Evolutionary conservation across 2,113 vertebrate species (phyloP), one percentile per base, ranked within the genome.

Genomic region (Saguinus midas): DNA sequence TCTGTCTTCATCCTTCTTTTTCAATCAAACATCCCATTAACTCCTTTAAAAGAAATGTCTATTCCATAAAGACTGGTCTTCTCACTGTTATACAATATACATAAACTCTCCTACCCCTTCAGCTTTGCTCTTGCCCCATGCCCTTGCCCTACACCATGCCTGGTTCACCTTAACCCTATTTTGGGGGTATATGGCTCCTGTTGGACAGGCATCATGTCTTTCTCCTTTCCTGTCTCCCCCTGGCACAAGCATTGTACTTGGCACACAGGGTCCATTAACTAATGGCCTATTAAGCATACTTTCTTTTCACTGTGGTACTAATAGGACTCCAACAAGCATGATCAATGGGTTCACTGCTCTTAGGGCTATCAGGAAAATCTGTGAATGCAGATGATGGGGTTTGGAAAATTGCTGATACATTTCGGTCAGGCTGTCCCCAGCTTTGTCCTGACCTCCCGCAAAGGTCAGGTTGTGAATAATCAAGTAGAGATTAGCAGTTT

Each of bases 401-500:
- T 90, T 80, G 79, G 92, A 83, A 97, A 95, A 91, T 21, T 93
- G 82, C 50, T 92, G 82, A 61, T 92, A 90, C 87, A 27, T 94
- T 96, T 96, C 0, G 12, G 87, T 96, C 83, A 95, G 73, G 92
- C 87, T 68, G 68, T 95, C 94, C 90, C 70, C 66, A 85, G 79
- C 25, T 96, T 70, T 72, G 48, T 87, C 79, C 90, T 70, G 50
- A 81, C 84, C 81, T 91, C 72, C 73, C 90, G n/a, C 85, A 87
- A 93, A 96, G 90, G 94, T 45, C 84, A 92, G 84, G 48, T 68
- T 94, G 88, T 90, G 0, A 5, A 96, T 93, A 97, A 93, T 93
- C 83, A 96, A 96, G 90, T 45, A 27, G 48, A 95, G 93, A 95
- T 96, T 84, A 91, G 80, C 73, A 70, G 91, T 96, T 94, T 97